Base-by-base conservation (phyloP, 2,888 invertebrate genomes). In the Cetonia aurata region DNA sequence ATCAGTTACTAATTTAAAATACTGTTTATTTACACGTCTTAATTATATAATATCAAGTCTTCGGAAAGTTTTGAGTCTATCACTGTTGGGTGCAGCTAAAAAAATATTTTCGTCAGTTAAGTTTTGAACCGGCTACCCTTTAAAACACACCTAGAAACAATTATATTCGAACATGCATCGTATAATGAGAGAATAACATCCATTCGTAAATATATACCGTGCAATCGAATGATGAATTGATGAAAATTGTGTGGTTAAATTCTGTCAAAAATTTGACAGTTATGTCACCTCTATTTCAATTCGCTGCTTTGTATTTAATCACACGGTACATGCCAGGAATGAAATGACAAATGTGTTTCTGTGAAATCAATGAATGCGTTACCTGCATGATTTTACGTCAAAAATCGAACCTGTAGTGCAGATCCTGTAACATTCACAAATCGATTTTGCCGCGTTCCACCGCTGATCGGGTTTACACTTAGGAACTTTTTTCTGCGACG, bases 101-200 rank as follows among this genome's bases (percentile, higher is more conserved):
- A 65, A 33, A 52, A 46, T 17, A 46, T 50, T 65, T 65, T 65
- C 25, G 25, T 25, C 41, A 19, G 62, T 65, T 65, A 65, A n/a
- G 50, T 65, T 65, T 15, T 37, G 62, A 37, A 46, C 37, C 50
- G 33, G 31, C 37, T 62, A 52, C 50, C 19, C 46, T 33, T 65
- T 65, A 65, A 46, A 52, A 65, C 52, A 65, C 62, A 65, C 62
- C 62, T 65, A 65, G 50, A 50, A 31, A 50, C 57, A 19, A 59
- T 44, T 17, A 65, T 37, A 41, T 50, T 17, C 19, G 25, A 19
- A n/a, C 12, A 52, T 12, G 17, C 25, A 19, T 6, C 12, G 25
- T 6, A n/a, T n/a, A 25, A 52, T 50, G 50, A 50, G 13, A 50
- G 1, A 15, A 17, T 4, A 50, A 15, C 10, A 13, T 48, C 13